These are phyloP conservation scores for Odocoileus virginianus DNA, from an alignment of 2,113 vertebrate genomes.

Conservation along the genomic window DNA sequence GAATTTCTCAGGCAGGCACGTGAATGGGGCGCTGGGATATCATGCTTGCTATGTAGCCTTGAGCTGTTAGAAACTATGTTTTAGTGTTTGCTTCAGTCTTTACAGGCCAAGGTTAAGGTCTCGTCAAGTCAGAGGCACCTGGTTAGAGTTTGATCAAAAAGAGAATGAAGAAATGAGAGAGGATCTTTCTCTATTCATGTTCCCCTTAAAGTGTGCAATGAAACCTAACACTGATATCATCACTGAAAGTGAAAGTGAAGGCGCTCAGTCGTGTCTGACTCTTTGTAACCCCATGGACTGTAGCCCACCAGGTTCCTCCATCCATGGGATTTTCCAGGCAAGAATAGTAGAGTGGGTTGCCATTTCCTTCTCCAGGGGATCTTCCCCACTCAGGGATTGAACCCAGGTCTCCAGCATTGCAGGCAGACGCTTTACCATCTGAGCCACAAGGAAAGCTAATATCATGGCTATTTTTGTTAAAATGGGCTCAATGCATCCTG, in stretches of 20 bases:
- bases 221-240: background rate
- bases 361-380: background rate
- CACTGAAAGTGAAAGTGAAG: background rate
- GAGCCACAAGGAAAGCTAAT: rapidly evolving
- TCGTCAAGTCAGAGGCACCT: background rate
- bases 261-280: rapidly evolving
- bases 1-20: background rate
- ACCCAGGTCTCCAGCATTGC: background rate
- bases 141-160: background rate
- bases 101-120: background rate
- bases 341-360: background rate
- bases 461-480: background rate
- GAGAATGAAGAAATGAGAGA: background rate
- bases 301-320: background rate
- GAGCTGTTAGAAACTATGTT: background rate
- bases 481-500: background rate
- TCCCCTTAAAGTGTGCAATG: background rate
- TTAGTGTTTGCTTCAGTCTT: background rate
- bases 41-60: background rate
- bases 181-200: background rate
- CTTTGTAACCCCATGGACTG: background rate
- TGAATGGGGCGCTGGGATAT: background rate
- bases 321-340: background rate
- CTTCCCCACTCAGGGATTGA: background rate
- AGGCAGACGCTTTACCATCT: background rate